Evolutionary conservation across 2,888 invertebrate genomes (phyloP), one percentile per base, ranked within the genome.

Genomic region (Alviniconcha strummeri): DNA sequence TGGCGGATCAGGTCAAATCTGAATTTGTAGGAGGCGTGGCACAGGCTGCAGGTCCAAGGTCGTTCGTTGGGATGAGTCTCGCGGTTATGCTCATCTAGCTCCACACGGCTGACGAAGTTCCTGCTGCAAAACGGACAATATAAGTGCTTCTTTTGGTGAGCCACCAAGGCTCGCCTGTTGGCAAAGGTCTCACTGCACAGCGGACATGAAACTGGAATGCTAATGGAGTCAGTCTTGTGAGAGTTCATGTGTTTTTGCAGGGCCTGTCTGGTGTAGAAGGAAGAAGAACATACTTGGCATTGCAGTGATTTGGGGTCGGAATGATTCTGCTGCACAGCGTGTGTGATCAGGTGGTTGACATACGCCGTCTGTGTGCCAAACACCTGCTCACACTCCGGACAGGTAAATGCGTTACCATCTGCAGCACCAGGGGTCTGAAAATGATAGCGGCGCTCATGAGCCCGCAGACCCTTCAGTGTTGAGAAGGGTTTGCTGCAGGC

Each of bases 121-220:
- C 9, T 17, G 11, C 4, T 19, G n/a, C 74, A 74, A 11, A 74
- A 36, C 19, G 36, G 19, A 9, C 19, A 13, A 19, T 9, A 2
- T 1, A 74, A 17, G 36, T 74, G 74, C 36, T 74, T 74, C 74
- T 74, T 74, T 19, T 74, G 74, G n/a, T 74, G 74, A 19, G 74
- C 11, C 19, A 74, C 74, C 11, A 74, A 19, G 19, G 74, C 74
- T 17, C 74, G 74, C 19, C 36, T 36, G 36, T 36, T 36, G 36
- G 36, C 36, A 36, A 36, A 36, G 36, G 36, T 36, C 36, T 36
- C 36, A 36, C 36, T 36, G 36, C 36, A 36, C 36, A 36, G 36
- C 36, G 36, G 36, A 3, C 36, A 36, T 3, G 36, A 0, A 36
- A 36, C 36, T 36, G 36, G 36, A 36, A 36, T 36, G 36, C 36